Evolutionary conservation across 2,113 vertebrate genomes (phyloP).

Genomic region (Dasypus novemcinctus): DNA sequence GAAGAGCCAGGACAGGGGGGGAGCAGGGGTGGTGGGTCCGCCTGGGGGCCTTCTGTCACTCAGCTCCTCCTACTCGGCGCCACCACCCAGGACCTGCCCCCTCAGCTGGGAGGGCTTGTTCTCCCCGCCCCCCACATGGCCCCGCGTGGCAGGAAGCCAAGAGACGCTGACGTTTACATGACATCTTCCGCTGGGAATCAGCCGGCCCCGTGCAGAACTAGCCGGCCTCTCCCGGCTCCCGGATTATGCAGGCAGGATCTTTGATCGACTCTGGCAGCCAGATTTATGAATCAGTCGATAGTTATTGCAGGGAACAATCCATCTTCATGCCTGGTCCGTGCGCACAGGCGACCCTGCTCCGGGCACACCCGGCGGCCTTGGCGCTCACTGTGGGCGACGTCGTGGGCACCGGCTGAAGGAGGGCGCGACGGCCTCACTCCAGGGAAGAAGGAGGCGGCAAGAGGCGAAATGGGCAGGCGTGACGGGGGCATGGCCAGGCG

Average conservation of each 20-base stretch:
- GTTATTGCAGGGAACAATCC: slow-evolving; percentile 72
- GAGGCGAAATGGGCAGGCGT: not conserved
- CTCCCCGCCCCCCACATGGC: not conserved
- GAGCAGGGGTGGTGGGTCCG: not conserved
- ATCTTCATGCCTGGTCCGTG: slow-evolving; percentile 68
- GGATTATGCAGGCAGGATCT: slow-evolving; percentile 68
- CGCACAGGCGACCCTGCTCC: slow-evolving; percentile 33
- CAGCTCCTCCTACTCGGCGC: not conserved
- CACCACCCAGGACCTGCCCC: not conserved
- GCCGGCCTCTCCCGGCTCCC: slow-evolving; percentile 48
- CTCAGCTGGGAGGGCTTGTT: not conserved
- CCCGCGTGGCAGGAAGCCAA: not conserved
- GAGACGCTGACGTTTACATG: not conserved
- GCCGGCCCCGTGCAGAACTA: slow-evolving; percentile 26
- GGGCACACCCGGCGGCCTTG: slow-evolving; percentile 28
- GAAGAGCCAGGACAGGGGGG: not conserved
- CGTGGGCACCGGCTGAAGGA: not conserved
- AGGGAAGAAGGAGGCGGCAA: not conserved
- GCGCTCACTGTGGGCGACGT: slow-evolving; percentile 20
- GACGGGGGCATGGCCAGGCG: no score
- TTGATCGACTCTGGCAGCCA: slow-evolving; percentile 76
- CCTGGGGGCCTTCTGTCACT: not conserved
- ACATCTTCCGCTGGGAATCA: slow-evolving; percentile 50
- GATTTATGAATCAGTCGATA: slow-evolving; percentile 79
- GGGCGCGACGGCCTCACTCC: not conserved